A percentile compares a stretch with the other conserved stretches of the same genome.
Conservation (phyloP, 1,140 invertebrate genomes). For the Lucilia sericata region DNA sequence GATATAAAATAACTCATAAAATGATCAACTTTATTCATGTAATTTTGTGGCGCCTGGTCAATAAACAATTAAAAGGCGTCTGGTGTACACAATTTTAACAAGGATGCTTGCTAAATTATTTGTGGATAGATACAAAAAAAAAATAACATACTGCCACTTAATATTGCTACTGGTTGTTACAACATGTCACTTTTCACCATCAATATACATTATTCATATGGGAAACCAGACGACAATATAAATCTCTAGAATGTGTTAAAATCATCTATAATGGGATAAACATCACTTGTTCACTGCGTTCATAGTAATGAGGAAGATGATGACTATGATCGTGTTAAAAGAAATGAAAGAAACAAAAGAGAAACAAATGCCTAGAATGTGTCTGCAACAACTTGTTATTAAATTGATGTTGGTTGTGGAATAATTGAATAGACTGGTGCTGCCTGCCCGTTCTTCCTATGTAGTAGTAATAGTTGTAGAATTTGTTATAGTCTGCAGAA, state of each 20-base stretch:
- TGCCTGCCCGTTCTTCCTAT: neutral
- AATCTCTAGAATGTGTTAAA: conserved; percentile 14
- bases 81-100: neutral
- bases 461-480: neutral
- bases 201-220: conserved; percentile 14
- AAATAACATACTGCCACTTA: neutral
- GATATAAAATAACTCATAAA: conserved; percentile 5
- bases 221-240: conserved; percentile 17
- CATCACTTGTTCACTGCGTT: neutral
- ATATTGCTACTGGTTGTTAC: neutral
- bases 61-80: conserved; percentile 18
- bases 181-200: neutral
- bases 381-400: neutral
- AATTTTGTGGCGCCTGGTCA: conserved; percentile 14
- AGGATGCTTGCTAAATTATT: neutral
- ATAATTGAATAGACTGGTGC: neutral
- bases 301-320: neutral
- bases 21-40: conserved; percentile 8
- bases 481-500: neutral
- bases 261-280: conserved; percentile 21
- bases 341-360: neutral
- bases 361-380: neutral
- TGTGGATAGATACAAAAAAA: neutral
- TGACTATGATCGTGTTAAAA: neutral
- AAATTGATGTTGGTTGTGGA: neutral